Evolutionary conservation across 2,888 invertebrate species (phyloP).

Genomic region (Physocephala rufipes): DNA sequence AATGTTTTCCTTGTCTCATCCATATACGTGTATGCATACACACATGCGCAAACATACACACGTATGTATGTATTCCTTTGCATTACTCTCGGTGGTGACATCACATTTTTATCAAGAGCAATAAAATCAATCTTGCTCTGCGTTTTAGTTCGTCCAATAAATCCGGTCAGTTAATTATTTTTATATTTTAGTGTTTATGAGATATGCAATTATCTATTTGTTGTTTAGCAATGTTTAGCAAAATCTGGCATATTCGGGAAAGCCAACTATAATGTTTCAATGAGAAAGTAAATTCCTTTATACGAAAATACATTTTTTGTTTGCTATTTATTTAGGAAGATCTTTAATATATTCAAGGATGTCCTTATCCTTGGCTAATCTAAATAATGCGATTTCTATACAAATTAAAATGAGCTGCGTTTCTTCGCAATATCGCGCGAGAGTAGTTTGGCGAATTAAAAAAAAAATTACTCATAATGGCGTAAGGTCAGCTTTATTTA

Average conservation of each 20-base stretch:
- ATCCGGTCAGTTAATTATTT: constrained; percentile 11
- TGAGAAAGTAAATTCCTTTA: constrained; percentile 1
- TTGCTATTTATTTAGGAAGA: too few species aligned
- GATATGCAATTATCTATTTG: constrained; percentile 4
- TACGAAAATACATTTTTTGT: too few species aligned
- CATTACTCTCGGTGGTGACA: constrained; percentile 27
- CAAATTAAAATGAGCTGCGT: constrained; percentile 21
- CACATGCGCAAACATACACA: background rate
- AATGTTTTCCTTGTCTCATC: constrained; percentile 9
- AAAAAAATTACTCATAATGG: too few species aligned
- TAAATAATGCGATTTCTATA: too few species aligned
- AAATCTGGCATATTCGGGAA: constrained; percentile 22
- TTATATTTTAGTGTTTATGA: background rate
- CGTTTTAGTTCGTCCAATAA: constrained; percentile 15
- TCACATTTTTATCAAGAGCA: constrained; percentile 27
- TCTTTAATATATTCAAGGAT: too few species aligned
- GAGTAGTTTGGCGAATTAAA: too few species aligned
- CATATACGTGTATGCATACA: background rate
- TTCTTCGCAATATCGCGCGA: too few species aligned
- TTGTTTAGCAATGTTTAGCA: constrained; percentile 7
- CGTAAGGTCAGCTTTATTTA: too few species aligned
- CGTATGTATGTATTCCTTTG: constrained; percentile 1
- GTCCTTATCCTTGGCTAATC: too few species aligned
- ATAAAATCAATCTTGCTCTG: constrained; percentile 16
- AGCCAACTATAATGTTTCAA: constrained; percentile 21